Conservation (phyloP, 2,113 vertebrate genomes). For the Lamprotornis superbus region DNA sequence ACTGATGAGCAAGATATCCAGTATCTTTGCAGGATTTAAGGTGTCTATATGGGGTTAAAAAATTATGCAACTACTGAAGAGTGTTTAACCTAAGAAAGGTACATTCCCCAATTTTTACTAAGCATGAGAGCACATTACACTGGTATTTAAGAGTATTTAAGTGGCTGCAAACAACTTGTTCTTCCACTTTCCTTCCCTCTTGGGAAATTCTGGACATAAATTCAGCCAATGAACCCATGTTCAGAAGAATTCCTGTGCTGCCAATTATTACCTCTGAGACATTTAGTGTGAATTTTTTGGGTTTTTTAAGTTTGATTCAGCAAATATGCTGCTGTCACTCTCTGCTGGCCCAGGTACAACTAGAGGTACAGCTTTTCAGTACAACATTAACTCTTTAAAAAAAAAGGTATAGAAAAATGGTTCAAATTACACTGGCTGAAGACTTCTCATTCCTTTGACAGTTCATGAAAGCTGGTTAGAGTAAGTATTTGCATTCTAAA, state of each 20-base stretch:
- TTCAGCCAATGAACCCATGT: neutral
- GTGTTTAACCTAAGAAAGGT: neutral
- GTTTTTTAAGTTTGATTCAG: neutral
- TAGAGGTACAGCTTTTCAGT: neutral
- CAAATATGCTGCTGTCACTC: neutral
- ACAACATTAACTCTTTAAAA: neutral
- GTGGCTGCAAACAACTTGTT: neutral
- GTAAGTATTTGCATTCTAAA: neutral
- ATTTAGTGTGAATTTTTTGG: neutral
- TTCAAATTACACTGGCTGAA: neutral
- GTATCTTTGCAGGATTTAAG: neutral
- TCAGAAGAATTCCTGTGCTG: neutral
- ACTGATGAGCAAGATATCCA: neutral
- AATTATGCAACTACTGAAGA: neutral
- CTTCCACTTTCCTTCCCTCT: neutral
- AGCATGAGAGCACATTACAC: neutral
- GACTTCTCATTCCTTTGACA: neutral
- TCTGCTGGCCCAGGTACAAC: neutral
- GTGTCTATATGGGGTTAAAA: neutral
- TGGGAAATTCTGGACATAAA: neutral
- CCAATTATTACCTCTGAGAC: neutral
- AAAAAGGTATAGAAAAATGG: neutral
- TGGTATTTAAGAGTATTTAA: neutral
- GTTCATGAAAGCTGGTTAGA: neutral
- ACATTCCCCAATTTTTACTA: neutral